Evolutionary conservation across 1,140 invertebrate species (phyloP).

Genomic region (Pararge aegeria): DNA sequence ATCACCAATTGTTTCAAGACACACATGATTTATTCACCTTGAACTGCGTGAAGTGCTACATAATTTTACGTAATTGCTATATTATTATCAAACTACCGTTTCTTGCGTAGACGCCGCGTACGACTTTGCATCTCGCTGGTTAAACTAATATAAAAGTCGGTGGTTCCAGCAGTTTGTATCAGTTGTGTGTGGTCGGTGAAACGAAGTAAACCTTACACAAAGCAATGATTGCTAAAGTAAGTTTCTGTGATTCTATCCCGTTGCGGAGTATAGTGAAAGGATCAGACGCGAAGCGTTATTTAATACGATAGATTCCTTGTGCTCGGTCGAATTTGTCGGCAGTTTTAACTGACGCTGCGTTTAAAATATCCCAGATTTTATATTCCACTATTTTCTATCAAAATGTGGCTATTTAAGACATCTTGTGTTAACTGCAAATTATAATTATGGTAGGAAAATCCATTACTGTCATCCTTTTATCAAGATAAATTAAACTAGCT

Average conservation of each 20-base stretch:
- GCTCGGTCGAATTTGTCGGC: constrained; percentile 7
- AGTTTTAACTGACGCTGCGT: background rate
- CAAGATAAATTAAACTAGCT: too few relatives aligned
- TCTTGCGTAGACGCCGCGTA: constrained; percentile 62
- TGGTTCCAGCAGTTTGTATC: constrained; percentile 51
- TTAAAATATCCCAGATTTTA: background rate
- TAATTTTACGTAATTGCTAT: constrained; percentile 74
- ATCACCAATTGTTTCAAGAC: constrained; percentile 36
- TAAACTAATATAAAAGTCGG: constrained; percentile 73
- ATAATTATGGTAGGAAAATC: too few relatives aligned
- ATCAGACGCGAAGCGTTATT: constrained; percentile 15
- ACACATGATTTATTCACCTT: constrained; percentile 61
- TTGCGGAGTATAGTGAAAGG: constrained; percentile 58
- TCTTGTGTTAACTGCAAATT: too few relatives aligned
- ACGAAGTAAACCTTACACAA: constrained; percentile 73
- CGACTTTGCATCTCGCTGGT: constrained; percentile 62
- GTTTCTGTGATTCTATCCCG: constrained; percentile 55
- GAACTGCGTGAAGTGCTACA: constrained; percentile 53
- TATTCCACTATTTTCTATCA: background rate
- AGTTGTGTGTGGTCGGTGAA: constrained; percentile 73
- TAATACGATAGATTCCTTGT: constrained; percentile 7
- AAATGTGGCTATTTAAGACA: background rate
- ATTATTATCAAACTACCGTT: constrained; percentile 75
- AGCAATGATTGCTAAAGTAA: constrained; percentile 77
- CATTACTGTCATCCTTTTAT: too few relatives aligned